Percentiles rank a stretch among this genome's conserved stretches.
These are phyloP conservation scores for Holcopasites calliopsidis DNA, from an alignment of 1,140 invertebrate genomes.

Conservation along the genomic window DNA sequence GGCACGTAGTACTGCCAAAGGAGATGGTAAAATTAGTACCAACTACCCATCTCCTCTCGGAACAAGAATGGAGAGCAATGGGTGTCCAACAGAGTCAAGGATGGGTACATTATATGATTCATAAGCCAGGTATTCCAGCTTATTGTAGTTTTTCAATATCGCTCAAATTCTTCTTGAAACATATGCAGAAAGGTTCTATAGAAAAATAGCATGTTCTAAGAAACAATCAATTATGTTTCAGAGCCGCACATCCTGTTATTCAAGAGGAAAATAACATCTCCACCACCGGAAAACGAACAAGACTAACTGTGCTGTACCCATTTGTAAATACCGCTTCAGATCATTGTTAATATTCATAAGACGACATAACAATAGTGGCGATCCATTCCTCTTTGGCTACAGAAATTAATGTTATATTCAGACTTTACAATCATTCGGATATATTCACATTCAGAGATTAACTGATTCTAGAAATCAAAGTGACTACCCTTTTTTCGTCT, in stretches of 20 bases:
- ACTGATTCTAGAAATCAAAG: neutral
- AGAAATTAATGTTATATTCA: neutral
- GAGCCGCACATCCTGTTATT: constrained; percentile 86
- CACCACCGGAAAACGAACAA: constrained; percentile 76
- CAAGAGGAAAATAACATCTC: constrained; percentile 82
- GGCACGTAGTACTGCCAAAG: constrained; percentile 95
- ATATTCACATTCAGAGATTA: constrained; percentile 7
- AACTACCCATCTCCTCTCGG: constrained; percentile 93
- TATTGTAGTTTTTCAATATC: neutral
- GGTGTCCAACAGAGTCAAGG: constrained; percentile 96
- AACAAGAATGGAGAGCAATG: constrained; percentile 94
- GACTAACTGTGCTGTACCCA: constrained; percentile 60
- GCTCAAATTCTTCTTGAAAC: neutral
- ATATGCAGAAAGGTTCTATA: neutral
- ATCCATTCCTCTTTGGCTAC: neutral
- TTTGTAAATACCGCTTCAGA: constrained; percentile 56
- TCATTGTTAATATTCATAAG: constrained; percentile 65
- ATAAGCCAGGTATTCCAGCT: constrained; percentile 87
- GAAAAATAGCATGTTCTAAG: neutral
- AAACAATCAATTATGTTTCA: constrained; percentile 71
- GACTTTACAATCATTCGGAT: neutral
- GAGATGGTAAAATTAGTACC: constrained; percentile 94
- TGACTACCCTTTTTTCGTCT: neutral
- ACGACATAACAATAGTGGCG: constrained; percentile 38
- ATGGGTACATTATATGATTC: constrained; percentile 97